These are phyloP conservation scores for Aurelia sp. DNA, from an alignment of 30 jellyfish, hydroid and myxozoan species.

Conservation along the genomic window DNA sequence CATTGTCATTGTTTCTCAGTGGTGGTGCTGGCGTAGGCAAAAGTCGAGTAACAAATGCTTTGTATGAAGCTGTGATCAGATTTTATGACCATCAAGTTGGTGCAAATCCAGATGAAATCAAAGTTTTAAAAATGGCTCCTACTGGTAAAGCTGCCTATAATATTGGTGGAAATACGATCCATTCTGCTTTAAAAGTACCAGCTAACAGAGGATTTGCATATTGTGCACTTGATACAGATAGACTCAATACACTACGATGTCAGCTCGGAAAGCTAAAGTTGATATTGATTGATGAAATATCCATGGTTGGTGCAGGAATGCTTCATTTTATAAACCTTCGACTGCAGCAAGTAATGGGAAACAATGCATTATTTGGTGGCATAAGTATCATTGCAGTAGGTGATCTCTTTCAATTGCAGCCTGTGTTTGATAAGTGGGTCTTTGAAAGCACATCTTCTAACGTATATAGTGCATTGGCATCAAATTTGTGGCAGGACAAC, in stretches of 20 bases:
- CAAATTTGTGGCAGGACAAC: constrained; percentile 14
- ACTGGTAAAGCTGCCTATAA: constrained; percentile 47
- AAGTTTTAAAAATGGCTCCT: constrained; percentile 2
- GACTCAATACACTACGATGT: constrained; percentile 7
- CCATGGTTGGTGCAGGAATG: constrained; percentile 42
- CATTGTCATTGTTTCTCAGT: constrained; percentile 20
- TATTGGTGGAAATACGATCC: constrained; percentile 36
- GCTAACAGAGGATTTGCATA: constrained; percentile 25
- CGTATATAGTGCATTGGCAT: background rate
- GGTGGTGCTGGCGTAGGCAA: constrained; percentile 59
- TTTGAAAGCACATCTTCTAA: background rate
- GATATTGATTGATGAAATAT: constrained; percentile 37
- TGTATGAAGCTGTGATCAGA: background rate
- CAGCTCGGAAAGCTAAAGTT: constrained; percentile 1
- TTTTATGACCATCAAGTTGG: background rate
- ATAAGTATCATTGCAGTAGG: constrained; percentile 21
- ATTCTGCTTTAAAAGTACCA: constrained; percentile 31
- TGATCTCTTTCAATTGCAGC: background rate
- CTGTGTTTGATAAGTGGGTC: constrained; percentile 28
- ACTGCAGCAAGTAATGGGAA: constrained; percentile 30
- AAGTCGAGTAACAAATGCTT: constrained; percentile 7
- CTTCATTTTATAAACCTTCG: background rate
- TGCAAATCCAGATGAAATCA: constrained; percentile 21
- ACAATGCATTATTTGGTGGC: constrained; percentile 7
- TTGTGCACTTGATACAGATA: constrained; percentile 5